Percentiles rank a stretch among this genome's conserved stretches.
Conservation (phyloP, 2,113 vertebrate species). For the Otis tarda region DNA sequence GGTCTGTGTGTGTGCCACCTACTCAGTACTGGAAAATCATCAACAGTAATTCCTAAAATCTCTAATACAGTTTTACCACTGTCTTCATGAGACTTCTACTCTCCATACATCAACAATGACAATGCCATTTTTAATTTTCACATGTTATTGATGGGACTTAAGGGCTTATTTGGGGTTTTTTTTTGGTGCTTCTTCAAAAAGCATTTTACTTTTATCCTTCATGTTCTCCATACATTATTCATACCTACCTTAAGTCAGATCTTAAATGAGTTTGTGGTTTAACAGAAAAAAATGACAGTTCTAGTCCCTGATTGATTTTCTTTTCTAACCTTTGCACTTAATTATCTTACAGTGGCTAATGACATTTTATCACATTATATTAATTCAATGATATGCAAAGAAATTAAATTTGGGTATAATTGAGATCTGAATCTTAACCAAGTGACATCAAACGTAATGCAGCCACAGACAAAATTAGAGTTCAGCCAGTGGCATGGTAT, state of each 20-base stretch:
- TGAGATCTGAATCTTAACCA: background rate
- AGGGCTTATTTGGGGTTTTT: background rate
- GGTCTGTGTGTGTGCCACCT: background rate
- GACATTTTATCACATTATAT: constrained; percentile 41
- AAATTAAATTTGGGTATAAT: background rate
- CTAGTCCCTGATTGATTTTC: constrained; percentile 7
- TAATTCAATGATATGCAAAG: constrained; percentile 15
- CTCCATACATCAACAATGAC: background rate
- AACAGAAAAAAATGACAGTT: constrained; percentile 3
- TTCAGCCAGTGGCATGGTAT: background rate
- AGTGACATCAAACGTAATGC: background rate
- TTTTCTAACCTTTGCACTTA: constrained; percentile 48
- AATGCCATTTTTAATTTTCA: background rate
- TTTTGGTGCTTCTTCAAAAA: background rate
- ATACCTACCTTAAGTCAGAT: background rate
- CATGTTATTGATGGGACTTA: background rate
- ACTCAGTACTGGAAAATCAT: background rate
- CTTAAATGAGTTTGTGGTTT: background rate
- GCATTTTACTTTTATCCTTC: background rate
- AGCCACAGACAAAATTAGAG: background rate
- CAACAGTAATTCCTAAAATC: background rate
- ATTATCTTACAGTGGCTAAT: constrained; percentile 34
- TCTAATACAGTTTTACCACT: background rate
- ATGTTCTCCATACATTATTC: background rate
- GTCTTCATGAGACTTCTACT: background rate